phyloP scores from a whole-genome alignment of 2,113 vertebrate species.

The Cinclus mexicanus region DNA sequence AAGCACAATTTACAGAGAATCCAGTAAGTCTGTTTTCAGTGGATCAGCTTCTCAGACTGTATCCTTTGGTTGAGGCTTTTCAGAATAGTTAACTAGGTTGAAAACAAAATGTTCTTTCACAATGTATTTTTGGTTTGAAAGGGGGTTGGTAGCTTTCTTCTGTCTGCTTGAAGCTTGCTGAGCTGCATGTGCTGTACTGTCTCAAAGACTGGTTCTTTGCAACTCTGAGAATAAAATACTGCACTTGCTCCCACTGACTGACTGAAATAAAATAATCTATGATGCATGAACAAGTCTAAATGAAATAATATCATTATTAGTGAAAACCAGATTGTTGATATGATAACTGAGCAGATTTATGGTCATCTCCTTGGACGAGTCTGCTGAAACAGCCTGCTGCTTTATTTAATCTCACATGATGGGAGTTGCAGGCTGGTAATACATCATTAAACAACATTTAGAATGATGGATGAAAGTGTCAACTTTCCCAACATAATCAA shows the following conservation, averaged over 20 bases:
- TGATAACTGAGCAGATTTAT: constrained; percentile 96
- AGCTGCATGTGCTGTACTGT: constrained; percentile 50
- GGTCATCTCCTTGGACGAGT: constrained; percentile 82
- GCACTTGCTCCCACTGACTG: constrained; percentile 85
- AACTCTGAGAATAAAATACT: constrained; percentile 80
- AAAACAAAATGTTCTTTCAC: constrained; percentile 42
- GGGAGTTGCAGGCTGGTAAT: constrained; percentile 93
- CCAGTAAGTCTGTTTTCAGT: constrained; percentile 83
- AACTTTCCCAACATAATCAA: constrained; percentile 92
- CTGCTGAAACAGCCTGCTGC: constrained; percentile 90
- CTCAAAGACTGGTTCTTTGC: constrained; percentile 63
- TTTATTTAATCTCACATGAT: constrained; percentile 97
- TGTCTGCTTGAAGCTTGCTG: neutral
- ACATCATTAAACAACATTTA: constrained; percentile 95
- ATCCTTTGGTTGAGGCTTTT: constrained; percentile 76
- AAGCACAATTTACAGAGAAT: constrained; percentile 82
- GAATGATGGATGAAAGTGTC: constrained; percentile 93
- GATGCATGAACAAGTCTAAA: constrained; percentile 95
- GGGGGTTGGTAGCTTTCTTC: neutral
- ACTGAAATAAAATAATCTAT: constrained; percentile 94
- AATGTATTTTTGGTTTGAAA: neutral
- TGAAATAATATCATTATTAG: constrained; percentile 97
- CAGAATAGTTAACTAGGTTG: constrained; percentile 74
- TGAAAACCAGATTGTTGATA: constrained; percentile 92
- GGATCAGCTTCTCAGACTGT: constrained; percentile 78